These are phyloP conservation scores for Puntigrus tetrazona DNA, from an alignment of 2,113 vertebrate genomes.

Conservation along the genomic window DNA sequence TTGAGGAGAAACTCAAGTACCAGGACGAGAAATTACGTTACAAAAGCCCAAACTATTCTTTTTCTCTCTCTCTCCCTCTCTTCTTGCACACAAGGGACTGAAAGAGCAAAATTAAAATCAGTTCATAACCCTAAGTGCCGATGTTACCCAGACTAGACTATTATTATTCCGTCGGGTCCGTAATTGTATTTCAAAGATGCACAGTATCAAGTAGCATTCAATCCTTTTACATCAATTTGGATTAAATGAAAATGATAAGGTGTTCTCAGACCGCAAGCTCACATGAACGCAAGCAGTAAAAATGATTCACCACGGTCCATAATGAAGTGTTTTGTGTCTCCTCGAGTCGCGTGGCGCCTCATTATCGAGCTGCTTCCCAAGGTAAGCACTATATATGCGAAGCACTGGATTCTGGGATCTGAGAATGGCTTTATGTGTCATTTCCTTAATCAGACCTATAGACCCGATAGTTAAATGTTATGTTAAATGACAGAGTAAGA, in stretches of 20 bases:
- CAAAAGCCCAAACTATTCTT: not conserved
- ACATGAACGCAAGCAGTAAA: slow-evolving; percentile 11
- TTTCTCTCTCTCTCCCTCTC: not conserved
- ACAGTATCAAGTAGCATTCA: slow-evolving; percentile 22
- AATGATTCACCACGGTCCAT: slow-evolving; percentile 13
- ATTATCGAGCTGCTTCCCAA: slow-evolving; percentile 1
- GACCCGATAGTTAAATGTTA: not conserved
- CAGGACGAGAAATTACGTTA: not conserved
- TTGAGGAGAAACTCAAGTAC: not conserved
- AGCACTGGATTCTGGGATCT: not conserved
- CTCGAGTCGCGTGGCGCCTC: slow-evolving; percentile 1
- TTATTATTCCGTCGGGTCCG: not conserved
- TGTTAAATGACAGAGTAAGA: not conserved
- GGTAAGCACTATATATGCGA: not conserved
- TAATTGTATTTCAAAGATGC: slow-evolving; percentile 41
- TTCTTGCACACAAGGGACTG: slow-evolving; percentile 1
- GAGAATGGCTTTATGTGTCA: not conserved
- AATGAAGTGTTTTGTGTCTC: slow-evolving; percentile 46
- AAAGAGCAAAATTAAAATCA: not conserved
- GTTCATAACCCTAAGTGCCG: slow-evolving; percentile 21
- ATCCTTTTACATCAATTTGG: slow-evolving; percentile 40
- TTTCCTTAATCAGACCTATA: slow-evolving; percentile 15
- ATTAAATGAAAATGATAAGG: slow-evolving; percentile 46
- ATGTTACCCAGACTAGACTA: slow-evolving; percentile 1
- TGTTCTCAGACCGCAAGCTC: slow-evolving; percentile 18